Evolutionary conservation across 2,888 invertebrate genomes (phyloP).

Genomic region (Scaptomyza polygonia): DNA sequence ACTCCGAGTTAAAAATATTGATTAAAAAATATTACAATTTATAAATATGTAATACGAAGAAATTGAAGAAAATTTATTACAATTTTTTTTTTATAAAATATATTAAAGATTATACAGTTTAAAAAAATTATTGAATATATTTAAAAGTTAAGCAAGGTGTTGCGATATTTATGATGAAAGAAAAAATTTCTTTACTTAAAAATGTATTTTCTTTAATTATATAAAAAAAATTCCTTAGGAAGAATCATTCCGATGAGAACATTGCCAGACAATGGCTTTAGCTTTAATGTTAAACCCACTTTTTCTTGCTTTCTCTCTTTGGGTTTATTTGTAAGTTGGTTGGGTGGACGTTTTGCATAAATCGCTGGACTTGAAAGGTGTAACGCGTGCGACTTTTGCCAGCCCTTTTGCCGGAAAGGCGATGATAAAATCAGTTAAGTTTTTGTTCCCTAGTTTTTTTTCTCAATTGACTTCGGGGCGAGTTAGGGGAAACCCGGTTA

Average conservation of each 20-base stretch:
- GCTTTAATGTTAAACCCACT: neutral
- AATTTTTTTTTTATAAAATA: too few relatives aligned
- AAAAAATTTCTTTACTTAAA: too few relatives aligned
- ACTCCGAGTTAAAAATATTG: too few relatives aligned
- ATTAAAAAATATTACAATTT: too few relatives aligned
- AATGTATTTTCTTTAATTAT: too few relatives aligned
- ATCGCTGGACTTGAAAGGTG: conserved; percentile 40
- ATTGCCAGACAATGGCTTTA: conserved; percentile 26
- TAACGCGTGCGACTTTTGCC: conserved; percentile 65
- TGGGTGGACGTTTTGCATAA: conserved; percentile 41
- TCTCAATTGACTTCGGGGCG: too few relatives aligned
- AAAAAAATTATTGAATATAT: too few relatives aligned
- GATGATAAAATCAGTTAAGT: conserved; percentile 58
- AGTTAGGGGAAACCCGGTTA: conserved; percentile 34
- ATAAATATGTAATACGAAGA: too few relatives aligned
- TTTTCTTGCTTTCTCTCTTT: neutral
- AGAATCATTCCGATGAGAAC: conserved; percentile 11
- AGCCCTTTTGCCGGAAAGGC: conserved; percentile 48
- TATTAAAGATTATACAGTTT: too few relatives aligned
- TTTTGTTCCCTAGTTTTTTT: conserved; percentile 49
- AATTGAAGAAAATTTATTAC: too few relatives aligned
- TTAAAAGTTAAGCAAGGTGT: too few relatives aligned
- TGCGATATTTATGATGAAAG: too few relatives aligned
- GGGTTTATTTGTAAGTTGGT: neutral
- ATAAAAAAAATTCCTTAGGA: neutral